Percentiles rank a stretch among this genome's conserved stretches.
phyloP scores from a whole-genome alignment of 2,797 vertebrate genomes.

The Melanotaenia nigrans region DNA sequence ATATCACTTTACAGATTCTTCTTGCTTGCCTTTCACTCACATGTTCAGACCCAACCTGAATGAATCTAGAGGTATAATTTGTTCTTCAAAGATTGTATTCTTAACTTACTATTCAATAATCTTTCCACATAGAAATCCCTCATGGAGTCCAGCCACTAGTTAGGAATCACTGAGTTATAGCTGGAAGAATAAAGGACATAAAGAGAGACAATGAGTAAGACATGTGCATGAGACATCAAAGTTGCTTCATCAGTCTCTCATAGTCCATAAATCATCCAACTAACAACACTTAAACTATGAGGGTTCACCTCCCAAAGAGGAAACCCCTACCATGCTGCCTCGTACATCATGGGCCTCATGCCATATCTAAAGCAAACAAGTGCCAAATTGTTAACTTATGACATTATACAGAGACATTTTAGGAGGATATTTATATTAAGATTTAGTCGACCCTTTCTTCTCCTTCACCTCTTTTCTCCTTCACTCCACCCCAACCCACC shows the following conservation, averaged over 20 bases:
- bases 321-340: slow-evolving; percentile 21
- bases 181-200: slow-evolving; percentile 20
- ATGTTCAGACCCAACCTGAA: neutral
- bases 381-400: slow-evolving; percentile 21
- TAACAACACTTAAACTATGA: slow-evolving; percentile 56
- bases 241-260: slow-evolving; percentile 29
- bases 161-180: slow-evolving; percentile 11
- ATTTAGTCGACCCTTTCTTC: slow-evolving; percentile 9
- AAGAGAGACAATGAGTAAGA: slow-evolving; percentile 44
- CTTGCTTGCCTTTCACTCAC: neutral
- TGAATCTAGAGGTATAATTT: neutral
- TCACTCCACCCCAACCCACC: too few relatives aligned
- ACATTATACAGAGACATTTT: slow-evolving; percentile 19
- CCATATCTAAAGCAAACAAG: slow-evolving; percentile 25
- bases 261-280: slow-evolving; percentile 60
- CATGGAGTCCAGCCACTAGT: neutral
- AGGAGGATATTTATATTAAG: slow-evolving; percentile 2
- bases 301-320: slow-evolving; percentile 45
- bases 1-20: neutral
- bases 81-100: neutral
- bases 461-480: neutral
- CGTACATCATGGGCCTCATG: slow-evolving; percentile 24
- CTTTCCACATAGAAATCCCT: neutral
- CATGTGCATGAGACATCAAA: slow-evolving; percentile 62
- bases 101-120: neutral